A percentile compares a stretch with the other conserved stretches of the same genome.
These are phyloP conservation scores for Porites australiensis DNA, from an alignment of 64 coral and sea anemone genomes.

Conservation along the genomic window DNA sequence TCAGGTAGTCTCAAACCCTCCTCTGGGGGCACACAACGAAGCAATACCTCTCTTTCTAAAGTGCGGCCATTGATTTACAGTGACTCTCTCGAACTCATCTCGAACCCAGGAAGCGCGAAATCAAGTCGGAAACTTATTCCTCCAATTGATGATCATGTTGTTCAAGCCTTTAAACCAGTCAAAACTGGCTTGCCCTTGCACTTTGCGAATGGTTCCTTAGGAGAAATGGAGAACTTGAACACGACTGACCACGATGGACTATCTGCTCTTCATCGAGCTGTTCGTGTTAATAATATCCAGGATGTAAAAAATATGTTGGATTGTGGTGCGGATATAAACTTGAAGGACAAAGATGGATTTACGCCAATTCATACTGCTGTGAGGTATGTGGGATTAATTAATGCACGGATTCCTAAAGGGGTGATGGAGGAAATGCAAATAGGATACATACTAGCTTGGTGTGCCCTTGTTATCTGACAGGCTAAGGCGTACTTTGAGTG, in stretches of 20 bases:
- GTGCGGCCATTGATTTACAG: neutral
- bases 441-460: no score
- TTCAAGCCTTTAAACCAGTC: neutral
- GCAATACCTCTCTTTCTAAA: constrained; percentile 7
- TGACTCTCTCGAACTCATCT: constrained; percentile 26
- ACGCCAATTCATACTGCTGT: constrained; percentile 39
- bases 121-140: neutral
- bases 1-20: neutral
- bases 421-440: neutral
- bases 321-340: constrained; percentile 18
- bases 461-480: no score
- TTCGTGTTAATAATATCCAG: neutral
- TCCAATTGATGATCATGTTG: neutral
- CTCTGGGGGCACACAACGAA: neutral
- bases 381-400: neutral
- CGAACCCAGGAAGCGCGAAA: constrained; percentile 5
- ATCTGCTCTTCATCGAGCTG: constrained; percentile 28
- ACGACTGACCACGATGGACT: neutral
- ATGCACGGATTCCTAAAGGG: neutral
- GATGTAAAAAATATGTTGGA: neutral
- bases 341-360: neutral
- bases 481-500: no score
- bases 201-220: neutral
- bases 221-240: neutral
- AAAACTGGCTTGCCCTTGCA: neutral